These are phyloP conservation scores for Myotis planiceps DNA, from an alignment of 2,797 vertebrate species.

Conservation along the genomic window DNA sequence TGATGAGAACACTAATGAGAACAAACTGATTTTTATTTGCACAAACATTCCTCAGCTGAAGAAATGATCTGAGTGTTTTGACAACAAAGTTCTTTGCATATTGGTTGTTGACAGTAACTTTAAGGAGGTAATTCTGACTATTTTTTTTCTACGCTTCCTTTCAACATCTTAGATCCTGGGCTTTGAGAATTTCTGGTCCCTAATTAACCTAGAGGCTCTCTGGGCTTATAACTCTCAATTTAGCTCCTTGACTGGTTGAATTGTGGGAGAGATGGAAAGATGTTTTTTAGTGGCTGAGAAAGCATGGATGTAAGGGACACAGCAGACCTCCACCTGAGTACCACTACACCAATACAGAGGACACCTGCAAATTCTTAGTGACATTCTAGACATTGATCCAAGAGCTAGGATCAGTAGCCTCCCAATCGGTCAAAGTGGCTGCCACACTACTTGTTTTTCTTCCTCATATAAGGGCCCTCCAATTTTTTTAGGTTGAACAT, in stretches of 20 bases:
- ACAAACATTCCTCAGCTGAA: slow-evolving; percentile 22
- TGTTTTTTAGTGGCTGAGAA: neutral
- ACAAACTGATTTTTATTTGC: slow-evolving; percentile 28
- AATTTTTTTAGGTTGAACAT: neutral
- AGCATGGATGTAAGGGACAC: neutral
- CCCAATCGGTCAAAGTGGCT: neutral
- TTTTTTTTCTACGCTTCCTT: slow-evolving; percentile 17
- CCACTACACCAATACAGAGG: neutral
- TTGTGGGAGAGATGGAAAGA: neutral
- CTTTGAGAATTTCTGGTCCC: neutral
- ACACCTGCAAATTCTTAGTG: neutral
- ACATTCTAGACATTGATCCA: neutral
- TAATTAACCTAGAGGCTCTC: neutral
- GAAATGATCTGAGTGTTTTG: neutral
- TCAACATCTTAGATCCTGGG: neutral
- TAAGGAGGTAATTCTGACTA: neutral
- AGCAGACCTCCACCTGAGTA: neutral
- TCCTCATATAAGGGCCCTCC: neutral
- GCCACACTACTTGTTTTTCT: neutral
- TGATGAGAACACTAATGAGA: slow-evolving; percentile 10
- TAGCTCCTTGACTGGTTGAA: neutral
- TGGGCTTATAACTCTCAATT: neutral
- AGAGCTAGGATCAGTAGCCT: neutral
- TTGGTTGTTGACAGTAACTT: neutral
- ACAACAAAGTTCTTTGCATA: slow-evolving; percentile 20